Evolutionary conservation across 64 coral and sea anemone genomes (phyloP).

Genomic region (Stichodactyla helianthus): DNA sequence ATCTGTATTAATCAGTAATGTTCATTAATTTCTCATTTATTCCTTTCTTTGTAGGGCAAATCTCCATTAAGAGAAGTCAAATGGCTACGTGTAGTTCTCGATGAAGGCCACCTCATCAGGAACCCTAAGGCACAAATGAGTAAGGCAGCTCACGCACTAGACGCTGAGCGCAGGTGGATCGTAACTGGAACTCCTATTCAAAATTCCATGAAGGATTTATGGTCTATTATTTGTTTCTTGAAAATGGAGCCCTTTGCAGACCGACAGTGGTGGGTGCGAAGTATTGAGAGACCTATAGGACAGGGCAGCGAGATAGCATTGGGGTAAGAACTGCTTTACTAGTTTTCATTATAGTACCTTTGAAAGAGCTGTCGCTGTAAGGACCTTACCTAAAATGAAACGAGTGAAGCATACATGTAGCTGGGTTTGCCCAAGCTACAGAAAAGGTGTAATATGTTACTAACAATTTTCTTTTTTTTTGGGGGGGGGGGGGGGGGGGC

Average conservation of each 20-base stretch:
- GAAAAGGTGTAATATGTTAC: no score
- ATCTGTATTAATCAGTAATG: no score
- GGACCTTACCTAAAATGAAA: no score
- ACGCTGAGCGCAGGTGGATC: constrained; percentile 64
- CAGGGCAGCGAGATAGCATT: constrained; percentile 58
- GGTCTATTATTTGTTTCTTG: constrained; percentile 69
- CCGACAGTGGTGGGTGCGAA: constrained; percentile 80
- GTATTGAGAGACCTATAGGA: constrained; percentile 66
- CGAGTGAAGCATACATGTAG: no score
- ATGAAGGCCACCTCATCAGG: constrained; percentile 78
- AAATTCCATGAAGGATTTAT: constrained; percentile 83
- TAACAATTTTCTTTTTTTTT: background rate
- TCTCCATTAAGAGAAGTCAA: constrained; percentile 53
- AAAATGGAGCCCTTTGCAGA: constrained; percentile 71
- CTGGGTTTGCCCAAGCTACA: no score
- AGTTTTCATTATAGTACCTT: background rate
- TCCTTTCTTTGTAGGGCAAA: constrained; percentile 38
- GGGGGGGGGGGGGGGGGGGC: background rate
- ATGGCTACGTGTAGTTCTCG: constrained; percentile 74
- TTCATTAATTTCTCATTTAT: background rate
- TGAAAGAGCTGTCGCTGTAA: no score
- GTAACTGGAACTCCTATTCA: constrained; percentile 78
- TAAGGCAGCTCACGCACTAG: constrained; percentile 63
- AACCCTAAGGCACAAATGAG: constrained; percentile 70
- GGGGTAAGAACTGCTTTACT: constrained; percentile 15